Evolutionary conservation across 2,113 vertebrate species (phyloP), one percentile per base, ranked within the genome.

Genomic region (Hipposideros armiger): DNA sequence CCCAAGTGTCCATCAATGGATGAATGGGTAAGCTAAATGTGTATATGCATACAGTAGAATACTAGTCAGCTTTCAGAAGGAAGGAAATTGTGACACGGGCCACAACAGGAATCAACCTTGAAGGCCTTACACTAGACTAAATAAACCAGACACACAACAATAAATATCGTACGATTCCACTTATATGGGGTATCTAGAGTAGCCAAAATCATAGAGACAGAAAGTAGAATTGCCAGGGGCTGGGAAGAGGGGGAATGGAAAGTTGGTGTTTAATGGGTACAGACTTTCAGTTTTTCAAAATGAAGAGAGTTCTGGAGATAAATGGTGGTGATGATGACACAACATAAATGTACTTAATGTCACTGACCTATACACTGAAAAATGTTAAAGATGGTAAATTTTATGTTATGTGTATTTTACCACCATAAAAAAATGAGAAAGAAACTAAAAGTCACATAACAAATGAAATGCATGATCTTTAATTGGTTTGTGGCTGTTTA

Each of bases 301-400:
- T 7, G 10, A 26, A 11, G 13, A 64, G 83, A 94, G 22, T 7
- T 74, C 36, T 22, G 11, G 67, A 60, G 60, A 69, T 3, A 9
- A 28, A 32, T 0, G 26, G 40, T 1, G 4, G n/a, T 30, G 45
- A 74, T 1, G 4, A 30, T 4, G 8, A 7, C 15, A 4, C 15
- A 16, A 20, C 8, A 15, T 24, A 15, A 22, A 62, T 36, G 17
- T 24, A 54, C 9, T 28, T 64, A 26, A 42, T 36, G 36, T 28
- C 36, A 20, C 78, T 30, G 22, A 84, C 54, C 54, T 11, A 4
- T 15, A 42, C 2, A 14, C 45, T 28, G n/a, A 54, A 32, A 62
- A 81, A 20, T 32, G 60, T 16, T 40, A 40, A 58, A 67, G 69
- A 76, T 9, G 5, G 17, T 40, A 50, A 50, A 36, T 83, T 90